Conservation (phyloP, 2,888 invertebrate genomes). For the Macropis europaea region DNA sequence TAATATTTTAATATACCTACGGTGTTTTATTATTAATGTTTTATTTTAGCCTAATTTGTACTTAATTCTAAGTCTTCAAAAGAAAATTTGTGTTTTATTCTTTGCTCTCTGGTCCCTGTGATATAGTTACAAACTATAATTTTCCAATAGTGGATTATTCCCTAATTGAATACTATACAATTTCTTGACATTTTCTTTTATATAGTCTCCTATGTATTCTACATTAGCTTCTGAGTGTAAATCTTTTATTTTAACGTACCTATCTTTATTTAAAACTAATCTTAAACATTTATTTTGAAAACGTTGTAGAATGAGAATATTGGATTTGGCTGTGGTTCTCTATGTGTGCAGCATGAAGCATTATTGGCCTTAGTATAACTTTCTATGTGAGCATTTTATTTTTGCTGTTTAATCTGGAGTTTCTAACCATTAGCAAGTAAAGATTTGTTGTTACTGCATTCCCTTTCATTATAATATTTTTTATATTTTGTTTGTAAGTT, state of each 20-base stretch:
- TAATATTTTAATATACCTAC: too few species aligned
- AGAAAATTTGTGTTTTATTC: conserved; percentile 8
- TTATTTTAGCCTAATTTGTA: neutral
- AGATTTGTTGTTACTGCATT: conserved; percentile 1
- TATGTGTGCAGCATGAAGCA: neutral
- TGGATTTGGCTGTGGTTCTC: neutral
- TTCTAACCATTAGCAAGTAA: neutral
- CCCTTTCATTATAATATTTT: conserved; percentile 4
- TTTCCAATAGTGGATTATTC: neutral
- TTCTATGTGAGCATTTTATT: too few species aligned
- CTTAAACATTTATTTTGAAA: neutral
- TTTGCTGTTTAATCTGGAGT: neutral
- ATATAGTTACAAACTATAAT: neutral
- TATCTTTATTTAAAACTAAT: too few species aligned
- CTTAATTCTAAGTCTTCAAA: conserved; percentile 3
- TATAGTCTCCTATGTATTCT: conserved; percentile 4
- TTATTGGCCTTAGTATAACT: neutral
- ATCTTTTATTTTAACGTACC: conserved; percentile 24
- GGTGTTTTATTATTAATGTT: too few species aligned
- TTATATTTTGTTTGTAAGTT: neutral
- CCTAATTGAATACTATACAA: conserved; percentile 1
- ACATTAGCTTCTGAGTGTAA: conserved; percentile 24
- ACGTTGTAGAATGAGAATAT: neutral
- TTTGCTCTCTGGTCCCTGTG: neutral
- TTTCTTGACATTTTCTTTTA: neutral